Percentiles rank a stretch among this genome's conserved stretches.
phyloP scores from a whole-genome alignment of 2,888 invertebrate species.

The Pseudoips prasinana region DNA sequence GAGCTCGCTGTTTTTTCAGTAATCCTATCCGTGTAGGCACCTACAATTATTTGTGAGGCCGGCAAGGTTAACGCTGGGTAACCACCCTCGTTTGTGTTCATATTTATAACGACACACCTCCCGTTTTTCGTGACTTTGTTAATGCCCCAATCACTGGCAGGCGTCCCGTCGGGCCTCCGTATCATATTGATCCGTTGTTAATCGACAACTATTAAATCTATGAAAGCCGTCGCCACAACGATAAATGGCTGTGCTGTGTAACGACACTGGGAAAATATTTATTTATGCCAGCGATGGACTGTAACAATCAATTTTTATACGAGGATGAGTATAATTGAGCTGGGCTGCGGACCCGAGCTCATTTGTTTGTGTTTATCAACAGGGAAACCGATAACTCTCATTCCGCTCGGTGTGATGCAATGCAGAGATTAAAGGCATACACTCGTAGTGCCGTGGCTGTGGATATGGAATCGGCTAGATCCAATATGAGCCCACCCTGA shows the following conservation, averaged over 20 bases:
- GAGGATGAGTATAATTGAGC: constrained; percentile 60
- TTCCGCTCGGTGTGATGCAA: constrained; percentile 75
- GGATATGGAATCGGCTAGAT: constrained; percentile 61
- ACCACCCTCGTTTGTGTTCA: constrained; percentile 41
- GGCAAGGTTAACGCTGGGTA: constrained; percentile 49
- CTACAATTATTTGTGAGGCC: constrained; percentile 55
- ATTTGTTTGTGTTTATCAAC: constrained; percentile 76
- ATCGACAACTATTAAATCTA: constrained; percentile 54
- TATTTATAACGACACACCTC: constrained; percentile 35
- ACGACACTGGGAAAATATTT: constrained; percentile 49
- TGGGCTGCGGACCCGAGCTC: constrained; percentile 53
- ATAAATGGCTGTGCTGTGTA: constrained; percentile 52
- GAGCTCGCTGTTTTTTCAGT: constrained; percentile 73
- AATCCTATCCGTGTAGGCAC: constrained; percentile 64
- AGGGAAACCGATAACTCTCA: constrained; percentile 75
- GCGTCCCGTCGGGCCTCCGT: constrained; percentile 15
- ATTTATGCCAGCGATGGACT: constrained; percentile 39
- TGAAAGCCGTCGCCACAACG: constrained; percentile 58
- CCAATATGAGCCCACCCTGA: constrained; percentile 64
- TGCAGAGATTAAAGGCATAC: constrained; percentile 78
- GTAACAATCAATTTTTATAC: constrained; percentile 70
- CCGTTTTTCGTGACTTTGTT: constrained; percentile 21
- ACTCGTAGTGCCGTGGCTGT: constrained; percentile 56
- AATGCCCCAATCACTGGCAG: constrained; percentile 27
- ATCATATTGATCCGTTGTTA: constrained; percentile 46